Base-by-base conservation (phyloP, 2,888 invertebrate genomes). In the Diaphora mendica region DNA sequence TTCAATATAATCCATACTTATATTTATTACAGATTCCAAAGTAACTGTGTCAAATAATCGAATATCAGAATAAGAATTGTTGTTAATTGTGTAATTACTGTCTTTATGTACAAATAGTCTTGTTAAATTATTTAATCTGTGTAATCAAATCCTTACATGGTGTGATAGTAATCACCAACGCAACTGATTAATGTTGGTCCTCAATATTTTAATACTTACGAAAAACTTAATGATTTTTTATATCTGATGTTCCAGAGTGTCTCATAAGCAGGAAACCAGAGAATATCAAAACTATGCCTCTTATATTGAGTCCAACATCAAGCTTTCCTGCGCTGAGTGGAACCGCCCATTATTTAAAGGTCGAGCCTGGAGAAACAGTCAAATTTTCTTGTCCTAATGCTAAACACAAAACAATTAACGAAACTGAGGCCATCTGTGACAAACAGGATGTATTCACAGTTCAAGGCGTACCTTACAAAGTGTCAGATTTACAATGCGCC, bases 401-500 rank as follows among this genome's bases (percentile, higher is more conserved):
- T 5, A 70, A 74, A 48, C 48, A 69, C 8, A 2, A n/a, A 9
- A 23, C 62, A 35, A 86, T 87, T 64, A 77, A n/a, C 26, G 68
- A 71, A 72, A 65, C 83, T 55, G 71, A 69, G 2, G 84, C 77
- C 26, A 39, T 13, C n/a, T 86, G 87, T 44, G 70, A 69, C n/a
- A 73, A 76, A 62, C 74, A 78, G 66, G 78, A 86, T 13, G 71
- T 64, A 26, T 84, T 79, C 51, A 3, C 30, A 33, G 67, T 85
- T n/a, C 73, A 79, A 4, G 80, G 44, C 2, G 79, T 74, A 55
- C 7, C 39, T 4, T 77, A 77, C 64, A 78, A 74, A 26, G 55
- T 87, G 1, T 74, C 81, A 64, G 80, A 87, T 35, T 72, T 86
- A 20, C 68, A 76, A 11, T 86, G 86, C 70, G 64, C 48, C 44